Conservation (phyloP, 2,888 invertebrate genomes). For the Scelioninae gen. 2 region DNA sequence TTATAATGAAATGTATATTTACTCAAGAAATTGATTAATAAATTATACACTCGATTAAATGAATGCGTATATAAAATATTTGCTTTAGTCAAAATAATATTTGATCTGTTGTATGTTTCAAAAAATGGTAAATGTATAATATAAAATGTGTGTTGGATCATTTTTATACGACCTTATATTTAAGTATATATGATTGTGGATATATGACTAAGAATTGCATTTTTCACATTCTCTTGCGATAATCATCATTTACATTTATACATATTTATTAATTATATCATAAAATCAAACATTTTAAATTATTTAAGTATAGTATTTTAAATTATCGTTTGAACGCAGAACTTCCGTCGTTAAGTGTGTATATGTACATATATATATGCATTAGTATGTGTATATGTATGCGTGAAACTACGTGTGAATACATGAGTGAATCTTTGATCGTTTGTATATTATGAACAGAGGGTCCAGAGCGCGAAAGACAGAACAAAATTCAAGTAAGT, state of each 20-base stretch:
- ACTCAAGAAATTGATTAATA: too few species aligned
- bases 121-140: too few species aligned
- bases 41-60: too few species aligned
- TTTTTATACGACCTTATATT: too few species aligned
- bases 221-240: slow-evolving; percentile 18
- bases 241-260: slow-evolving; percentile 17
- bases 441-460: slow-evolving; percentile 47
- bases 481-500: slow-evolving; percentile 19
- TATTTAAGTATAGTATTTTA: slow-evolving; percentile 27
- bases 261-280: slow-evolving; percentile 34
- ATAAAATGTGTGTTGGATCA: too few species aligned
- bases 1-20: too few species aligned
- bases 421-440: slow-evolving; percentile 8
- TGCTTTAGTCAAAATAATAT: too few species aligned
- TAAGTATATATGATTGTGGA: slow-evolving; percentile 14
- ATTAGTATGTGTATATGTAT: not conserved
- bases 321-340: slow-evolving; percentile 24
- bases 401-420: not conserved
- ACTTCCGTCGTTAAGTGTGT: slow-evolving; percentile 21
- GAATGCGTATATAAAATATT: too few species aligned
- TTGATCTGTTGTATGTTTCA: too few species aligned
- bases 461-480: slow-evolving; percentile 16
- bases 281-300: slow-evolving; percentile 17
- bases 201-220: slow-evolving; percentile 15
- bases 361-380: slow-evolving; percentile 2